Conservation (phyloP, 2,888 invertebrate species). For the Synergus japonicus region DNA sequence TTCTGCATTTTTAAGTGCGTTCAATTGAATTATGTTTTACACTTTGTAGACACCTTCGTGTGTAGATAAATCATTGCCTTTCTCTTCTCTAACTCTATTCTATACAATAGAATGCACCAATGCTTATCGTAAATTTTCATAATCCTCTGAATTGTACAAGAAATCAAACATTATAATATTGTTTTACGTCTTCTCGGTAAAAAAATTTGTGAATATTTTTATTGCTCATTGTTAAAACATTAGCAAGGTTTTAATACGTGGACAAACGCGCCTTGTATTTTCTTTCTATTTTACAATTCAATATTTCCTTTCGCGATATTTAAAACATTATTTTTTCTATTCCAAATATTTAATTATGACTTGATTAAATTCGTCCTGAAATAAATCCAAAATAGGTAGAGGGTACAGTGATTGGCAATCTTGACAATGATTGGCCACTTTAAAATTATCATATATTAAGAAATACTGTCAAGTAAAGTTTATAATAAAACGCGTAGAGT, state of each 20-base stretch:
- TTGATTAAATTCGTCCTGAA: too few relatives aligned
- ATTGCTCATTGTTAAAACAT: not conserved
- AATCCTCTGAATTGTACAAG: constrained; percentile 7
- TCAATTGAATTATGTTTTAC: constrained; percentile 21
- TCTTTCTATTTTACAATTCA: too few relatives aligned
- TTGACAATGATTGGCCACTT: too few relatives aligned
- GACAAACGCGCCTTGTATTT: not conserved
- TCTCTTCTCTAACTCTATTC: constrained; percentile 28
- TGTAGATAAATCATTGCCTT: constrained; percentile 25
- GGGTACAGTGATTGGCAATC: too few relatives aligned
- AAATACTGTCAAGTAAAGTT: too few relatives aligned
- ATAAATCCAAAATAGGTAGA: too few relatives aligned
- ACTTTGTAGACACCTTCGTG: constrained; percentile 1
- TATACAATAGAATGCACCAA: not conserved
- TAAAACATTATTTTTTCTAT: too few relatives aligned
- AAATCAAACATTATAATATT: not conserved
- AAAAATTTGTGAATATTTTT: not conserved
- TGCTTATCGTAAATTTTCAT: not conserved
- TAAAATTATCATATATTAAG: too few relatives aligned
- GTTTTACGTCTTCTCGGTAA: not conserved
- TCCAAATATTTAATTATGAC: too few relatives aligned
- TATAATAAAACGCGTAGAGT: too few relatives aligned
- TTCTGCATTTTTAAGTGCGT: constrained; percentile 1
- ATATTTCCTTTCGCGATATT: too few relatives aligned
- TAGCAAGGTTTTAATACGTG: not conserved